These are phyloP conservation scores for Mastigias papua DNA, from an alignment of 30 jellyfish, hydroid and myxozoan genomes.

Conservation along the genomic window DNA sequence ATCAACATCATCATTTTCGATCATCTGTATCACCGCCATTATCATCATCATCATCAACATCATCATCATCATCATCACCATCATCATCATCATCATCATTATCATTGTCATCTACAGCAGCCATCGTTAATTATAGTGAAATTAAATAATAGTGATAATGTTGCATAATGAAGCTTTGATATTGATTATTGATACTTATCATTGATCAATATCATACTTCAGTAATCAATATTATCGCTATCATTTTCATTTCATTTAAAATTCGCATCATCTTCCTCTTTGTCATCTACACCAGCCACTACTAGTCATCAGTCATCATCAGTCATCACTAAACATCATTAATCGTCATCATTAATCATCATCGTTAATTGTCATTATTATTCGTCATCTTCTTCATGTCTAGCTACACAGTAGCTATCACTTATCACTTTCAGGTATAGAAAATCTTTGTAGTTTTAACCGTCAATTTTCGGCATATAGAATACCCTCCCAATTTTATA, in stretches of 20 bases:
- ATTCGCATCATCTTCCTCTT: neutral
- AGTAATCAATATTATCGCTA: neutral
- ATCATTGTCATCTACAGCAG: neutral
- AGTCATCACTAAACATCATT: no score
- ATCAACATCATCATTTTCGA: constrained; percentile 1
- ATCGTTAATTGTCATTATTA: neutral
- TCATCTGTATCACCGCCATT: neutral
- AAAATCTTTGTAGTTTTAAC: neutral
- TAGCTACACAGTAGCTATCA: no score
- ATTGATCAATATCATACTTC: no score
- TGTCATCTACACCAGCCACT: neutral
- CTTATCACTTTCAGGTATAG: neutral
- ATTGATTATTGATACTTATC: no score
- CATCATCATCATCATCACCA: neutral
- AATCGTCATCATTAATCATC: neutral
- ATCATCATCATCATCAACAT: constrained; percentile 12
- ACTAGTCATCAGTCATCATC: no score
- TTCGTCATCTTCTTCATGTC: no score
- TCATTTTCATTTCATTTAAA: neutral
- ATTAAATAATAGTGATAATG: no score
- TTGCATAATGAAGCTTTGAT: no score
- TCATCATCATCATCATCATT: constrained; percentile 10
- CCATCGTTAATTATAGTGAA: neutral
- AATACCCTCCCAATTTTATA: neutral
- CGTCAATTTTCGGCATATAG: neutral